Base-by-base conservation (phyloP, 2,113 vertebrate species). In the Urocitellus parryii region DNA sequence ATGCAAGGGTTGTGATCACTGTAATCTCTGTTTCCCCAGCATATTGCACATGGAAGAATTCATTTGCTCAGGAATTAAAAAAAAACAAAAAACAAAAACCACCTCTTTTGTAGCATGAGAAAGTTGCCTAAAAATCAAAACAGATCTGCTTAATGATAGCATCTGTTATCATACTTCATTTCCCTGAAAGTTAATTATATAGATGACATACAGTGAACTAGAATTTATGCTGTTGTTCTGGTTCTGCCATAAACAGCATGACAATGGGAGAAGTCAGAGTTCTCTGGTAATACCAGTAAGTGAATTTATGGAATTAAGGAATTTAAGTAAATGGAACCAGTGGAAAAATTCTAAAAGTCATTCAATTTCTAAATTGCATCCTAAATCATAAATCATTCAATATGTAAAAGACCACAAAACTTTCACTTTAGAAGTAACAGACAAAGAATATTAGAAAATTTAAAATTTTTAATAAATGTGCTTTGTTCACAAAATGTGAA, bases 381-480 rank as follows among this genome's bases (percentile, higher is more conserved):
- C 17, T n/a, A 78, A 82, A 51, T 67, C 51, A 79, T 17, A 92
- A 84, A 86, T 80, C 39, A 76, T 37, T 96, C 72, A 79, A 20
- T 79, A 92, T 17, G 11, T 83, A 27, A 84, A 90, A 95, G 53
- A 94, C n/a, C 70, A 94, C 0, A 39, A 93, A 82, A 45, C 16
- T 78, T 94, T 96, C 78, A 8, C 0, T 88, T 96, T 89, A 27
- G 24, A 97, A 97, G 74, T 84, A 95, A 97, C 2, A 93, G 83
- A 97, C 97, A 97, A 95, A 88, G 82, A 93, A 88, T 95, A 90
- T 92, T 96, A 97, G 94, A 98, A 97, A 97, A 97, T 97, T 97
- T 94, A 97, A 95, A 97, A 96, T 98, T 98, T 98, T 98, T 98
- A 98, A 99, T 98, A 98, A 98, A 98, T 99, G 98, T 98, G 98